Evolutionary conservation across 2,113 vertebrate species (phyloP).

Genomic region (Pygoscelis antarcticus): DNA sequence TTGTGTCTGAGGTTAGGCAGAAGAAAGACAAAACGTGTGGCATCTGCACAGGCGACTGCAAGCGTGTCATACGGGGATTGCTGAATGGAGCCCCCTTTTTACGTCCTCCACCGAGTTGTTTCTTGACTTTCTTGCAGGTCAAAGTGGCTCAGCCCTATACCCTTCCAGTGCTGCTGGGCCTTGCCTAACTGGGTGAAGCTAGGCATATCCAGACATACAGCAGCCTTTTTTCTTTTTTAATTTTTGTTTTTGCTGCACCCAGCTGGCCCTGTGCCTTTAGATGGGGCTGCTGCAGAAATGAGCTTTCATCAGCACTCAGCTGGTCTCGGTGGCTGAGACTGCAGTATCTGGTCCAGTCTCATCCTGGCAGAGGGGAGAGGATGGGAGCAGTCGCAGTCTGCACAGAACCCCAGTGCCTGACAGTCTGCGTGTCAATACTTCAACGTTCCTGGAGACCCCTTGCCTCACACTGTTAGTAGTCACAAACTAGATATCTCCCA

Average conservation of each 20-base stretch:
- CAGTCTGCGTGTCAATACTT: not conserved
- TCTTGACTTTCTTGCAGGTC: constrained; percentile 17
- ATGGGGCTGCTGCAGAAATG: not conserved
- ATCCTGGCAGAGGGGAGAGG: not conserved
- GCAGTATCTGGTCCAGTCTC: not conserved
- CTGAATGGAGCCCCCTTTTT: not conserved
- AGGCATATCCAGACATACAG: not conserved
- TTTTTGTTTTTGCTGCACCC: not conserved
- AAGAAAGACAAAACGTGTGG: not conserved
- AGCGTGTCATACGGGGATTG: not conserved
- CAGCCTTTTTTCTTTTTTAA: rapidly evolving
- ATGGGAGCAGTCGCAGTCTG: not conserved
- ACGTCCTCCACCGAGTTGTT: not conserved
- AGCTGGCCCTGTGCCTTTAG: not conserved
- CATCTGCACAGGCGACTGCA: not conserved
- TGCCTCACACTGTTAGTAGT: not conserved
- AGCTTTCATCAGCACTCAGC: not conserved
- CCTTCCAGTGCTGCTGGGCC: not conserved
- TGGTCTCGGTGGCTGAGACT: not conserved
- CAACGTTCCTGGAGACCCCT: not conserved
- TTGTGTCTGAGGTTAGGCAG: not conserved
- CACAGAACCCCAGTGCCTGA: not conserved
- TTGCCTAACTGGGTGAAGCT: not conserved
- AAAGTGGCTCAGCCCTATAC: not conserved
- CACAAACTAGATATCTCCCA: not conserved